Conservation (phyloP, 2,888 invertebrate species). For the Venusia cambrica region DNA sequence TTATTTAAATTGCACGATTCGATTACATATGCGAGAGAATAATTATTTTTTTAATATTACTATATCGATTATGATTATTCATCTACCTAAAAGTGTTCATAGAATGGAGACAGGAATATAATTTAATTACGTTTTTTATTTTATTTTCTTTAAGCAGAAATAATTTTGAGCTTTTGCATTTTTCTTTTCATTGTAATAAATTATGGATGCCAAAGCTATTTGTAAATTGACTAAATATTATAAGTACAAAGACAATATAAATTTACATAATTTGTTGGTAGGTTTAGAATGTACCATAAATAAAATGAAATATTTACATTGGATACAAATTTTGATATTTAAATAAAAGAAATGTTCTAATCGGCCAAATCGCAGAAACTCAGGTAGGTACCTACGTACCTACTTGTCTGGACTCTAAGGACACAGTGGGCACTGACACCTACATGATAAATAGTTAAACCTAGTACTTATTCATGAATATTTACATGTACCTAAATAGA, state of each 20-base stretch:
- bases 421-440: too few relatives aligned
- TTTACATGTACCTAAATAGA: slow-evolving; percentile 4
- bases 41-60: slow-evolving; percentile 31
- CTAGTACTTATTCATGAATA: too few relatives aligned
- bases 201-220: neutral
- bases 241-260: too few relatives aligned
- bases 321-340: too few relatives aligned
- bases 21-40: slow-evolving; percentile 76
- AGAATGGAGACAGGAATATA: slow-evolving; percentile 26
- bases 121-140: slow-evolving; percentile 8
- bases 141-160: neutral
- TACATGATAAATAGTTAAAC: too few relatives aligned
- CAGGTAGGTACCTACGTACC: too few relatives aligned
- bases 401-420: too few relatives aligned
- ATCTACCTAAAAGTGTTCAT: slow-evolving; percentile 22
- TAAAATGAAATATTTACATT: slow-evolving; percentile 14
- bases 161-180: slow-evolving; percentile 3
- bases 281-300: too few relatives aligned
- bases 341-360: too few relatives aligned
- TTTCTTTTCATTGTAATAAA: neutral
- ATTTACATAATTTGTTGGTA: too few relatives aligned
- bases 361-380: too few relatives aligned
- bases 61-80: slow-evolving; percentile 17
- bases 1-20: slow-evolving; percentile 77
- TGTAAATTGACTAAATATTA: too few relatives aligned